Evolutionary conservation across 1,140 invertebrate genomes (phyloP), one percentile per base, ranked within the genome.

Genomic region (Eurosta solidaginis): DNA sequence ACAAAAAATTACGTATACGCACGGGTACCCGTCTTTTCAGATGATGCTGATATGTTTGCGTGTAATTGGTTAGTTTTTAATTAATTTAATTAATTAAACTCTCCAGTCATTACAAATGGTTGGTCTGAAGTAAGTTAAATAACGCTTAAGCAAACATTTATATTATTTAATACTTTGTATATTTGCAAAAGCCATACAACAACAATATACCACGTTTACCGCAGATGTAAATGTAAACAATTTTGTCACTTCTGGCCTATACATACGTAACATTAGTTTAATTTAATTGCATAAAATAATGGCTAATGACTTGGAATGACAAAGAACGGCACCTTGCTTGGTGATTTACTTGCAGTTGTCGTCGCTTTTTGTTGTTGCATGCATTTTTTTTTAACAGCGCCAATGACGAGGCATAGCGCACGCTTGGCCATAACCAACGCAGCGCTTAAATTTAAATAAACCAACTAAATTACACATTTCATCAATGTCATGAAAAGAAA

Each of bases 201-300:
- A 20, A 33, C 33, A 52, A 20, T 36, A n/a, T n/a, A n/a, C n/a
- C n/a, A 17, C 9, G 25, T 40, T 22, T 2, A 36, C 36, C 7
- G 29, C n/a, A 3, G 59, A 6, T 20, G 17, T 12, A 10, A 68
- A 68, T 40, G 33, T n/a, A 22, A 68, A n/a, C n/a, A 68, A 68
- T 7, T 6, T 27, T 40, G 33, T 68, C 59, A 42, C 59, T 40
- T 33, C 33, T 68, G 59, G 17, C 59, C 33, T 68, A 68, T 68
- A 68, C 59, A 68, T 68, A 68, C 59, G 36, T 68, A 68, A 68
- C 59, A 68, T 68, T 68, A 68, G 40, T 20, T 40, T 68, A 40
- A 68, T 40, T 40, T 29, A 40, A 36, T 68, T 36, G 59, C 59
- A 68, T 68, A 68, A 68, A 20, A 36, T n/a, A 33, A 29, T 40